These are phyloP conservation scores for Gastracanthus pulcherrimus DNA, from an alignment of 2,888 invertebrate species.

Conservation along the genomic window DNA sequence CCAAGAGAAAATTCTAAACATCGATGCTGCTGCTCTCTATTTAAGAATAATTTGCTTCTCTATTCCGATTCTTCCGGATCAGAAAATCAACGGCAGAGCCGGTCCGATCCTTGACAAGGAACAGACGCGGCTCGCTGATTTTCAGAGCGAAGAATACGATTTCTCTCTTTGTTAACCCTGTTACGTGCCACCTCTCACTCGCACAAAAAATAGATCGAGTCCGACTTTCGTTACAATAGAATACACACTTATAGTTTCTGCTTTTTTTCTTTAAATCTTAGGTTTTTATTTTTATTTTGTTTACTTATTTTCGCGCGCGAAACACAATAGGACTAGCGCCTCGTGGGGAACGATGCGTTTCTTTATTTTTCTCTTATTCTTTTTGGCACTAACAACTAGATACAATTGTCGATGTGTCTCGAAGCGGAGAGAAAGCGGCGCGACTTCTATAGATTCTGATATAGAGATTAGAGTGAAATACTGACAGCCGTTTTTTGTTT, in stretches of 20 bases:
- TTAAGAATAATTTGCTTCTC: conserved; percentile 38
- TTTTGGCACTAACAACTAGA: conserved; percentile 52
- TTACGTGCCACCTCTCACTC: conserved; percentile 53
- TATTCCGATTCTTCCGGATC: conserved; percentile 37
- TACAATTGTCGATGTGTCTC: conserved; percentile 44
- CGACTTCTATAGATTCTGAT: background rate
- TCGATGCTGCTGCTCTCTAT: conserved; percentile 5
- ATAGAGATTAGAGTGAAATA: background rate
- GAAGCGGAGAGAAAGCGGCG: conserved; percentile 37
- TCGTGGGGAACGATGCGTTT: conserved; percentile 7
- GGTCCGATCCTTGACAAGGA: background rate
- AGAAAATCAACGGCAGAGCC: conserved; percentile 41
- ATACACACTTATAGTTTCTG: conserved; percentile 6
- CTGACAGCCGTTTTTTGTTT: background rate
- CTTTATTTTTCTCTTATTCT: background rate
- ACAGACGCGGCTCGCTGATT: conserved; percentile 23
- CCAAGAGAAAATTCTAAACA: conserved; percentile 33
- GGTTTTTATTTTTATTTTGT: conserved; percentile 7
- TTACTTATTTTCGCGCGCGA: conserved; percentile 22
- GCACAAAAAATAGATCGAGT: conserved; percentile 57
- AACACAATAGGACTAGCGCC: conserved; percentile 35
- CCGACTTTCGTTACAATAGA: conserved; percentile 44
- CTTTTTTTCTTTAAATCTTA: background rate
- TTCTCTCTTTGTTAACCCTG: conserved; percentile 55
- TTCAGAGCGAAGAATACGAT: conserved; percentile 45